Base-by-base conservation (phyloP, 2,113 vertebrate genomes). In the Poeciliopsis retropinna region DNA sequence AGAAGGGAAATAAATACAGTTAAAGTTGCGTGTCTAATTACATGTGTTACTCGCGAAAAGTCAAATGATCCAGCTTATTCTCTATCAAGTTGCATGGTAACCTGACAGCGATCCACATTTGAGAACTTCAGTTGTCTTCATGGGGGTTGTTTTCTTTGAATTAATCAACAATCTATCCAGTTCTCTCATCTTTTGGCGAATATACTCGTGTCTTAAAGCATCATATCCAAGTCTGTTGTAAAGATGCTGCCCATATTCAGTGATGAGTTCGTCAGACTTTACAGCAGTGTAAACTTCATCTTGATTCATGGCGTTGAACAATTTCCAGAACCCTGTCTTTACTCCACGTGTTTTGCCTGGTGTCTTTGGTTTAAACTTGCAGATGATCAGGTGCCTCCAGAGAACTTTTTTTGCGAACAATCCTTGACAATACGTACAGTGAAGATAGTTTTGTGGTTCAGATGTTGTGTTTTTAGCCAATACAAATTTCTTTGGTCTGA, bases 181-280 rank as follows among this genome's bases (percentile, higher is more conserved):
- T 63, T 81, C 77, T 44, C 88, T 79, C 31, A 87, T 6, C 29
- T 83, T 85, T 29, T 82, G 80, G 0, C 47, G 34, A 63, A 90
- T 79, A 11, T 81, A 81, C 60, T 86, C 73, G 19, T 88, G 84
- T 77, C 79, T 81, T 15, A n/a, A 30, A 60, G 22, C n/a, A 64
- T 81, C 75, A 64, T 44, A 47, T 9, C 84, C 86, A 27, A 66
- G 67, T 7, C 67, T 15, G 70, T 85, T 85, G 3, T 63, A 76
- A 0, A 77, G 14, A 69, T 80, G 75, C 15, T 91, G n/a, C 11
- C 77, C 87, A 39, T 57, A 73, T 29, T 82, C 81, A 19, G 76
- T 64, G 15, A 86, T 85, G 25, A n/a, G 34, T 27, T 37, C 64
- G 27, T 37, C 64, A 39, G 64, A 39, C 34, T 39, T 39, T 37